Evolutionary conservation across 92 coral and sea anemone species (phyloP).

Genomic region (Zoanthus solanderi): DNA sequence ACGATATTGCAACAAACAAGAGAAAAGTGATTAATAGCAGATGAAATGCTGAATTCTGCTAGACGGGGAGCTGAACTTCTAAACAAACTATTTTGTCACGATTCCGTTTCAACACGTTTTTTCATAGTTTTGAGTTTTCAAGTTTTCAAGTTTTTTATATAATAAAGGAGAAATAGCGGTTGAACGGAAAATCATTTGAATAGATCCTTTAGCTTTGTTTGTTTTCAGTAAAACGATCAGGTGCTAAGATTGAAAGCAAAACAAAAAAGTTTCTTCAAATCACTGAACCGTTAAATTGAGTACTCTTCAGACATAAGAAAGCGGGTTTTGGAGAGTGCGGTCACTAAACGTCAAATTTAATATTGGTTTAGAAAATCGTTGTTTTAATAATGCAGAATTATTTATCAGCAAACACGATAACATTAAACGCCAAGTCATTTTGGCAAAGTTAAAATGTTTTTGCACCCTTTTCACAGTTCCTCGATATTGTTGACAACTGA

Average conservation of each 20-base stretch:
- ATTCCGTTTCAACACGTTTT: background rate
- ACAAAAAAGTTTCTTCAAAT: background rate
- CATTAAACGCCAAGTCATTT: no score
- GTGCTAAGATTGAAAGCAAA: background rate
- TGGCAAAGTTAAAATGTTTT: no score
- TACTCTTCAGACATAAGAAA: no score
- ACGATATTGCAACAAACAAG: background rate
- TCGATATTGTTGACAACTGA: no score
- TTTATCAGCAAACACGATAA: no score
- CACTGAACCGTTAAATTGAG: no score
- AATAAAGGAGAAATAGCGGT: background rate
- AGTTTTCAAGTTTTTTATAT: background rate
- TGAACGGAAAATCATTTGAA: background rate
- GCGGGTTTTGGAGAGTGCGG: no score
- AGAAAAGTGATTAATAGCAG: constrained; percentile 7
- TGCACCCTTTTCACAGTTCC: no score
- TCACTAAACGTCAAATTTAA: no score
- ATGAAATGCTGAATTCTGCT: constrained; percentile 18
- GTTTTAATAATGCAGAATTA: no score
- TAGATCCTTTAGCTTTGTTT: background rate
- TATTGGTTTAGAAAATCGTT: no score
- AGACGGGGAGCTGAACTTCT: background rate
- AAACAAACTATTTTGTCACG: constrained; percentile 14
- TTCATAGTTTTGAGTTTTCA: background rate
- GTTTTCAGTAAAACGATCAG: constrained; percentile 2